These are phyloP conservation scores for Tupiocoris notatus DNA, from an alignment of 2,888 invertebrate species.

Conservation along the genomic window DNA sequence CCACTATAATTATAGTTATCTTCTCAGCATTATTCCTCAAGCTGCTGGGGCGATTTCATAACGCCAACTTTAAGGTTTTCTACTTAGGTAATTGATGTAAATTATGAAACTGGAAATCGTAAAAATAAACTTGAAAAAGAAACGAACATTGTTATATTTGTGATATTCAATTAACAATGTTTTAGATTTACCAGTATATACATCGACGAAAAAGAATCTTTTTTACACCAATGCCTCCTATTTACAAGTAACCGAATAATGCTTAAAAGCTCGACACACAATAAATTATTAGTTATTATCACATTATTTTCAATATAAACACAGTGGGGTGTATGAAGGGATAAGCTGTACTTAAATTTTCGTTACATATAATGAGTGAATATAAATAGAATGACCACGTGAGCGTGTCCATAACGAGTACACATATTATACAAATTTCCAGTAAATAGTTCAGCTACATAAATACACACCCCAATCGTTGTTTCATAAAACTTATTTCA, in stretches of 20 bases:
- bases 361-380: not conserved
- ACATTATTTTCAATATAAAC: slow-evolving; percentile 33
- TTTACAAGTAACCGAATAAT: slow-evolving; percentile 22
- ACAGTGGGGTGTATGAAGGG: slow-evolving; percentile 20
- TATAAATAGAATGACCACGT: not conserved
- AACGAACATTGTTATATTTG: slow-evolving; percentile 12
- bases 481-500: not conserved
- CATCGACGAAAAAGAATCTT: slow-evolving; percentile 22
- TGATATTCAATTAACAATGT: slow-evolving; percentile 37
- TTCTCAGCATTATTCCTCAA: too few relatives aligned
- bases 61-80: too few relatives aligned
- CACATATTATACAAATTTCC: not conserved
- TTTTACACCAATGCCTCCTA: slow-evolving; percentile 34
- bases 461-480: not conserved
- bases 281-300: slow-evolving; percentile 39
- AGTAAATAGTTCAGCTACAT: not conserved
- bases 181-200: slow-evolving; percentile 36
- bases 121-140: not conserved
- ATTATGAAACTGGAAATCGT: too few relatives aligned
- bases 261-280: slow-evolving; percentile 35
- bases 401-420: not conserved
- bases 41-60: too few relatives aligned
- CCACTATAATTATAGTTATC: too few relatives aligned
- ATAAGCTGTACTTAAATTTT: not conserved
- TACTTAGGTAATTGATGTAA: too few relatives aligned